Base-by-base conservation (phyloP, 2,113 vertebrate genomes). In the Rhodinocichla rosea region DNA sequence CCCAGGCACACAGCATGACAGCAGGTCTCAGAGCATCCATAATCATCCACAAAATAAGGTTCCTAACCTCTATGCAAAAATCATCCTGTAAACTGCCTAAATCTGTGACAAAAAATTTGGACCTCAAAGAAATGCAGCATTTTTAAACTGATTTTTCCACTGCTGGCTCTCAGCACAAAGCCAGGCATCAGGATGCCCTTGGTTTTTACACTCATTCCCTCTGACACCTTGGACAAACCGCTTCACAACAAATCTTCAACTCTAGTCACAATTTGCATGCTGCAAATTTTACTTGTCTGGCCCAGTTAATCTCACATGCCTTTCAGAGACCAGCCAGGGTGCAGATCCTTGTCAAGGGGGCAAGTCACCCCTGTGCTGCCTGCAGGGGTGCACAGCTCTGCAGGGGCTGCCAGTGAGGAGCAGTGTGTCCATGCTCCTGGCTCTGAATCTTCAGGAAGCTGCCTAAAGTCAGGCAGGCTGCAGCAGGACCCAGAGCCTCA, bases 31-130 rank as follows among this genome's bases (percentile, higher is more conserved):
- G 78, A 92, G 63, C 65, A 92, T 68, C 68, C 79, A 56, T 84
- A 84, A 56, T 70, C 50, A 88, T 57, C 56, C 49, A 62, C 64
- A 42, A 85, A 80, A 91, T 87, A 83, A 65, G 70, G 47, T 81
- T 37, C 69, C 53, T 81, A 83, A 71, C 20, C n/a, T 94, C 96
- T 96, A 96, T 95, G 96, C 96, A 96, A 96, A 96, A 90, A 39
- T 64, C 79, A 49, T 64, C 53, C 79, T 64, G 27, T 75, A 74
- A 83, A 63, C 52, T 93, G 88, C 69, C 80, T 75, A 67, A 85
- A 90, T 90, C 63, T 65, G 74, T 76, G 30, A 87, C 13, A 87
- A 71, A 53, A 60, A 93, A 95, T 57, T 78, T 83, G 40, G 53
- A 75, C 35, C 70, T 91, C 63, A 84, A 83, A 89, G 50, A 79